Evolutionary conservation across 2,797 vertebrate genomes (phyloP).

Genomic region (Pampus argenteus): DNA sequence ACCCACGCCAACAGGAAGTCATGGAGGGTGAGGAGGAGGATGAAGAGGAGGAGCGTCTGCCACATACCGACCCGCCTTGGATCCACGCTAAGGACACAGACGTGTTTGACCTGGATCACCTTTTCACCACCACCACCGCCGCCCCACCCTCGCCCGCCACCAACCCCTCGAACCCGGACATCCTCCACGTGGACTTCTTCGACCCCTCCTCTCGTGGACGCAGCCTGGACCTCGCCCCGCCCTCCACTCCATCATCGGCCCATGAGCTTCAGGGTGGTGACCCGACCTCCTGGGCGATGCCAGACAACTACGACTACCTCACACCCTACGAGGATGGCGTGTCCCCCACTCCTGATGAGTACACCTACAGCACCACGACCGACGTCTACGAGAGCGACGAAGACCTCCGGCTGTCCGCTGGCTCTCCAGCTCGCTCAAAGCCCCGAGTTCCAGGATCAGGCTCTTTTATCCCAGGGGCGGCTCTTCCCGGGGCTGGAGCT

Average conservation of each 20-base stretch:
- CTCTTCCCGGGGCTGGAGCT: slow-evolving; percentile 47
- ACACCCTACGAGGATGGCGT: slow-evolving; percentile 90
- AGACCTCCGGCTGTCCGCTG: slow-evolving; percentile 70
- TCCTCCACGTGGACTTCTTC: slow-evolving; percentile 90
- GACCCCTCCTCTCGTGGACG: slow-evolving; percentile 82
- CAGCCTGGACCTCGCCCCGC: slow-evolving; percentile 72
- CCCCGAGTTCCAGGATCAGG: slow-evolving; percentile 57
- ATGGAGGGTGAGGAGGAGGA: slow-evolving; percentile 52
- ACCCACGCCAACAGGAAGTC: slow-evolving; percentile 38
- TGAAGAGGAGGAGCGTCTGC: slow-evolving; percentile 64
- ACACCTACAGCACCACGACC: slow-evolving; percentile 84
- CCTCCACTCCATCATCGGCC: slow-evolving; percentile 69
- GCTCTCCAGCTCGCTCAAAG: slow-evolving; percentile 71
- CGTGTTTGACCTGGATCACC: slow-evolving; percentile 76
- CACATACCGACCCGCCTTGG: slow-evolving; percentile 79
- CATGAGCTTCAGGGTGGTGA: slow-evolving; percentile 83
- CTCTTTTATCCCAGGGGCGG: slow-evolving; percentile 59
- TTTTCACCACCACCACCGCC: slow-evolving; percentile 56
- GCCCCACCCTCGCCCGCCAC: slow-evolving; percentile 46
- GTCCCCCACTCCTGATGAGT: slow-evolving; percentile 89
- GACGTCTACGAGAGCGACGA: slow-evolving; percentile 83
- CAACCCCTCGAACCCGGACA: slow-evolving; percentile 75
- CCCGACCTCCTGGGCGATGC: slow-evolving; percentile 89
- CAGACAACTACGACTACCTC: slow-evolving; percentile 91
- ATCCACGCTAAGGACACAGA: slow-evolving; percentile 79